phyloP scores from a whole-genome alignment of 2,113 vertebrate genomes.

The Neolamprologus tretocephalus region DNA sequence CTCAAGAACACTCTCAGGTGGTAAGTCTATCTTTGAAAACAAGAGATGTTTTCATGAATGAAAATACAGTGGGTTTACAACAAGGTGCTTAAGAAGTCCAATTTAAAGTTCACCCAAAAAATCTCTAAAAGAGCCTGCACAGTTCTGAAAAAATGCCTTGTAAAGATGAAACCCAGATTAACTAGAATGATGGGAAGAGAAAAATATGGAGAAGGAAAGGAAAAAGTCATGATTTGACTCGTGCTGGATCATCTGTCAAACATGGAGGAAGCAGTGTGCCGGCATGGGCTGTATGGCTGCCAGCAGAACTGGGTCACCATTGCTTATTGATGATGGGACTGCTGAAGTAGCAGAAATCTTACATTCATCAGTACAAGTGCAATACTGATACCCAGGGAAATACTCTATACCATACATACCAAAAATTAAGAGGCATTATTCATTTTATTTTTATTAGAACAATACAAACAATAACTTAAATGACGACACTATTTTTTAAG shows the following conservation, averaged over 20 bases:
- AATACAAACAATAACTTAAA: neutral
- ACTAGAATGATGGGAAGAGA: neutral
- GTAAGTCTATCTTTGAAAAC: neutral
- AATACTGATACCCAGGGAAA: neutral
- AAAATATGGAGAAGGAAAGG: neutral
- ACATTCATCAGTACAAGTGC: neutral
- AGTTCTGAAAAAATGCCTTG: neutral
- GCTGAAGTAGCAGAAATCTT: neutral
- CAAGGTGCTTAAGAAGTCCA: neutral
- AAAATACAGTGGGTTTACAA: neutral
- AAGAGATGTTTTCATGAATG: neutral
- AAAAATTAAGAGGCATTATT: neutral
- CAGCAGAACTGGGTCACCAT: neutral
- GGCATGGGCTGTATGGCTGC: neutral
- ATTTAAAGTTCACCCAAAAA: neutral
- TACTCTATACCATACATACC: neutral
- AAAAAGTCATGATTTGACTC: neutral
- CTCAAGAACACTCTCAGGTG: neutral
- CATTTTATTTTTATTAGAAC: neutral
- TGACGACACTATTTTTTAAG: accelerated
- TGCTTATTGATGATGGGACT: neutral
- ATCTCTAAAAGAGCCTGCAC: neutral
- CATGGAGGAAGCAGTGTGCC: neutral
- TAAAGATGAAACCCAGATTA: neutral
- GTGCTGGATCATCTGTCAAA: neutral